Percentiles rank a stretch among this genome's conserved stretches.
Conservation (phyloP, 2,888 invertebrate genomes). For the Muscina levida region DNA sequence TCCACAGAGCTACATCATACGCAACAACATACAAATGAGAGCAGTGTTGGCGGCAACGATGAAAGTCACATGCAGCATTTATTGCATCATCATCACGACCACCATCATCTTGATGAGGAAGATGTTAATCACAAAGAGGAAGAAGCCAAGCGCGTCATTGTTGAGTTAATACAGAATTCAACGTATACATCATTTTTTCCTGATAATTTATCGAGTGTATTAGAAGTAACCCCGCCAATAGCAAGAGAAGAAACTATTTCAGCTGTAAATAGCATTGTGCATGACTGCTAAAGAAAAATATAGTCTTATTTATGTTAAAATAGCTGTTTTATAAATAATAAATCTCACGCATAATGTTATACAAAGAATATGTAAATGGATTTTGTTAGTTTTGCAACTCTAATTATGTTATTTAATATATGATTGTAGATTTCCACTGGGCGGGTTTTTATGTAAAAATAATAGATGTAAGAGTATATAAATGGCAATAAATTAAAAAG, state of each 20-base stretch:
- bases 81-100: slow-evolving; percentile 1
- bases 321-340: background rate
- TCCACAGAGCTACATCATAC: background rate
- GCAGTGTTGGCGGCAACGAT: background rate
- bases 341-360: background rate
- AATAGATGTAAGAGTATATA: too few relatives aligned
- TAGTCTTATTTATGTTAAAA: slow-evolving; percentile 16
- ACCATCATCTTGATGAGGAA: slow-evolving; percentile 24
- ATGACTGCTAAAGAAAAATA: slow-evolving; percentile 48
- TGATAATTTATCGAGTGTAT: slow-evolving; percentile 59
- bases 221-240: slow-evolving; percentile 63
- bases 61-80: background rate
- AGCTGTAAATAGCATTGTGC: slow-evolving; percentile 68
- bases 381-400: too few relatives aligned
- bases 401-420: too few relatives aligned
- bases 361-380: too few relatives aligned
- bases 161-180: slow-evolving; percentile 67
- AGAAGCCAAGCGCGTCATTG: slow-evolving; percentile 68
- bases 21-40: background rate
- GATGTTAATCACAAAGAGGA: slow-evolving; percentile 64
- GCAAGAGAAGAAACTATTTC: slow-evolving; percentile 68
- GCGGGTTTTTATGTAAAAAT: too few relatives aligned
- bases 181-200: slow-evolving; percentile 63
- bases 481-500: too few relatives aligned
- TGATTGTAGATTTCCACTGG: too few relatives aligned